Evolutionary conservation across 2,888 invertebrate genomes (phyloP).

Genomic region (Hirtodrosophila confusa): DNA sequence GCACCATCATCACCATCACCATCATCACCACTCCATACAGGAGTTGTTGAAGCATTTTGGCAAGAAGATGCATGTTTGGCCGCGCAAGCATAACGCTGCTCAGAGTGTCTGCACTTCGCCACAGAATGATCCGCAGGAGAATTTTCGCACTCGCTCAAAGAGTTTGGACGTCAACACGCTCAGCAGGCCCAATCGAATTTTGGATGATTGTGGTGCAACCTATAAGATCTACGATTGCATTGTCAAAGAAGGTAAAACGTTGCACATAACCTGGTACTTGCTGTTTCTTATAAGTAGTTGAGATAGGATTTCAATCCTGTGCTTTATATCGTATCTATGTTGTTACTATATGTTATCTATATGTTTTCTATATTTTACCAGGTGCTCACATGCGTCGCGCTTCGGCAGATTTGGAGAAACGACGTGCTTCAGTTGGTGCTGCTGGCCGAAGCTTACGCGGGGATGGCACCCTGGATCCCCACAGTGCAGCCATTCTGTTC

Average conservation of each 20-base stretch:
- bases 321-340: background rate
- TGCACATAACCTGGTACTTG: slow-evolving; percentile 55
- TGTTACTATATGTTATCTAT: background rate
- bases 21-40: slow-evolving; percentile 90
- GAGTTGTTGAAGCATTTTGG: slow-evolving; percentile 91
- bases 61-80: slow-evolving; percentile 90
- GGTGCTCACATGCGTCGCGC: slow-evolving; percentile 91
- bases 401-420: slow-evolving; percentile 91
- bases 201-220: slow-evolving; percentile 92
- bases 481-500: slow-evolving; percentile 95
- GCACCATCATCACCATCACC: slow-evolving; percentile 66
- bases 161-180: slow-evolving; percentile 88
- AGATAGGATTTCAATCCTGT: slow-evolving; percentile 54
- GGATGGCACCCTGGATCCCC: slow-evolving; percentile 93
- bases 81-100: slow-evolving; percentile 86
- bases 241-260: slow-evolving; percentile 88
- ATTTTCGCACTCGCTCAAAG: slow-evolving; percentile 91
- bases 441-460: slow-evolving; percentile 84
- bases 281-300: slow-evolving; percentile 32
- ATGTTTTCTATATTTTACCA: slow-evolving; percentile 80
- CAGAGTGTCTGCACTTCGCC: slow-evolving; percentile 85
- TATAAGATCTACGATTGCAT: slow-evolving; percentile 93
- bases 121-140: slow-evolving; percentile 86
- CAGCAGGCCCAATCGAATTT: slow-evolving; percentile 84
- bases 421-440: slow-evolving; percentile 91